Base-by-base conservation (phyloP, 1,140 invertebrate genomes). In the Harlomillsia oculata region DNA sequence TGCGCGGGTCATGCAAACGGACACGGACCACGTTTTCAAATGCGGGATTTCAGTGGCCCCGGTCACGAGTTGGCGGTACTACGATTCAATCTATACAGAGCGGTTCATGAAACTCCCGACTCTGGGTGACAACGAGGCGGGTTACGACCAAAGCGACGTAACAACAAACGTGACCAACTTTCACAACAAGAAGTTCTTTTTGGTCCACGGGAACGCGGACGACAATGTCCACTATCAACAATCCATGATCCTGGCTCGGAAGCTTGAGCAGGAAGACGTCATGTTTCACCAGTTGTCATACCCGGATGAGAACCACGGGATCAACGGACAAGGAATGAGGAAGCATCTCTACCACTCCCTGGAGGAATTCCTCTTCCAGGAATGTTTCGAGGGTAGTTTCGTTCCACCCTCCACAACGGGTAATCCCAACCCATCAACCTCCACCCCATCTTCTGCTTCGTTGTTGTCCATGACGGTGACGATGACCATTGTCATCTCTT, bases 151-250 rank as follows among this genome's bases (percentile, higher is more conserved):
- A 66, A 77, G 83, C 68, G 80, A 87, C 74, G 68, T 92, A 62
- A 69, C 78, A 59, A 71, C 76, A 68, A 72, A 85, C 62, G 81
- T 83, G 25, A 79, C 83, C 18, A 84, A 87, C 51, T 72, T 79
- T 53, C 67, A 70, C 53, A 80, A 80, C 30, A 89, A 93, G 65
- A 76, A 82, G 61, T 92, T 85, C 70, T 82, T 89, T 65, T 68
- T 96, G 9, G 82, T 96, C 64, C 92, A 94, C 67, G 90, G 90
- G 16, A 93, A 88, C 45, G 79, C 84, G 5, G 83, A 92, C 74
- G 92, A 96, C 69, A 93, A 95, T 70, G 91, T 96, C 9, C 92
- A 96, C 71, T 94, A 91, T 70, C 91, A 95, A 70, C 88, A 97
- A 67, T 89, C 89, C 0, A 83, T 93, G 72, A 79, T 91, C 67